Evolutionary conservation across 92 coral and sea anemone genomes (phyloP).

Genomic region (Zoanthus sociatus): DNA sequence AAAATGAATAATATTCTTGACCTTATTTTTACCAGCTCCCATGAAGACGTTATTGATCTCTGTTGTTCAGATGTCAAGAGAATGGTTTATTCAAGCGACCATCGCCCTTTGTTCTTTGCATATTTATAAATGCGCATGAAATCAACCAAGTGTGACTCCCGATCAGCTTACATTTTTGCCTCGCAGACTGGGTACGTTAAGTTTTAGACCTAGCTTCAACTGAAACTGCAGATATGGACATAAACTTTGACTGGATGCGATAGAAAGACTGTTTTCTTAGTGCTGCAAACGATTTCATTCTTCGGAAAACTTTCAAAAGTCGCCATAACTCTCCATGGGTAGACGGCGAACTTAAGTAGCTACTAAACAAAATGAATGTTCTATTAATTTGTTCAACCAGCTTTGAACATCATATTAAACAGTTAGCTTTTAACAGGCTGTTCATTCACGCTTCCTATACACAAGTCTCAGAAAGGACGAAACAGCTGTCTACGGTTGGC

Average conservation of each 20-base stretch:
- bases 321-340: conserved; percentile 41
- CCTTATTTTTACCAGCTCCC: conserved; percentile 24
- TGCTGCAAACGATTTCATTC: conserved; percentile 31
- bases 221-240: conserved; percentile 31
- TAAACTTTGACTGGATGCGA: conserved; percentile 24
- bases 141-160: background rate
- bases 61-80: conserved; percentile 23
- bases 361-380: no score
- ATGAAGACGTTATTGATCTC: conserved; percentile 29
- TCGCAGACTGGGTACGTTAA: conserved; percentile 38
- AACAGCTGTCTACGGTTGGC: no score
- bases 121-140: conserved; percentile 9
- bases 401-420: no score
- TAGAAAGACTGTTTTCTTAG: conserved; percentile 23
- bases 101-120: conserved; percentile 45
- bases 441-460: no score
- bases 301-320: conserved; percentile 21
- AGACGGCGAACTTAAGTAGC: conserved; percentile 31
- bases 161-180: conserved; percentile 36
- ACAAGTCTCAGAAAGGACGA: no score
- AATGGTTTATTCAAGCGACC: background rate
- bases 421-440: no score
- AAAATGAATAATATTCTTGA: conserved; percentile 28
- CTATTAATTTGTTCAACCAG: no score
- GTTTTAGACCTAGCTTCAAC: conserved; percentile 39